phyloP scores from a whole-genome alignment of 2,888 invertebrate species.

The Caenorhabditis becei region DNA sequence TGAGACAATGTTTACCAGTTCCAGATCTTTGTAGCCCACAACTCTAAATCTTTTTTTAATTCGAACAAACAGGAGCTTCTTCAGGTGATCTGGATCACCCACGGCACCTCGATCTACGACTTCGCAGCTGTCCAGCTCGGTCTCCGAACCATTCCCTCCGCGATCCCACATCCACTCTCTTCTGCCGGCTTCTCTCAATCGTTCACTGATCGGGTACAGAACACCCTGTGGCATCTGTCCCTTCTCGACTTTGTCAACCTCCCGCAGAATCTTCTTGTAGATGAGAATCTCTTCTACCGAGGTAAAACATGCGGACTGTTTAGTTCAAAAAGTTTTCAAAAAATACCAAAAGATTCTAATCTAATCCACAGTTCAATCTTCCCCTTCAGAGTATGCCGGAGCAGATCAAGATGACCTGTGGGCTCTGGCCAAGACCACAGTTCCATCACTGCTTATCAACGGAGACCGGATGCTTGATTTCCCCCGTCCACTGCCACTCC shows the following conservation, averaged over 20 bases:
- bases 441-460: conserved; percentile 76
- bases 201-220: conserved; percentile 73
- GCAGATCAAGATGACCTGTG: conserved; percentile 72
- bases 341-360: too few relatives aligned
- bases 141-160: conserved; percentile 77
- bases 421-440: conserved; percentile 70
- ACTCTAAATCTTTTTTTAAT: too few relatives aligned
- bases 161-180: conserved; percentile 81
- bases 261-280: conserved; percentile 76
- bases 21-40: too few relatives aligned
- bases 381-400: conserved; percentile 61
- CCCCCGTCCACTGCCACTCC: conserved; percentile 78
- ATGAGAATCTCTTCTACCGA: conserved; percentile 78
- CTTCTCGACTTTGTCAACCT: conserved; percentile 80
- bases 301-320: conserved; percentile 25
- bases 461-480: conserved; percentile 81
- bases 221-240: conserved; percentile 78
- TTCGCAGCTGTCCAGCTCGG: conserved; percentile 78
- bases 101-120: conserved; percentile 78
- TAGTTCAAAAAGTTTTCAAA: background rate
- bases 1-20: too few relatives aligned
- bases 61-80: too few relatives aligned
- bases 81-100: conserved; percentile 79
- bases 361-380: background rate
- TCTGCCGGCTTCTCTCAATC: conserved; percentile 72